Evolutionary conservation across 2,113 vertebrate species (phyloP), one percentile per base, ranked within the genome.

Genomic region (Sakesphorus luctuosus): DNA sequence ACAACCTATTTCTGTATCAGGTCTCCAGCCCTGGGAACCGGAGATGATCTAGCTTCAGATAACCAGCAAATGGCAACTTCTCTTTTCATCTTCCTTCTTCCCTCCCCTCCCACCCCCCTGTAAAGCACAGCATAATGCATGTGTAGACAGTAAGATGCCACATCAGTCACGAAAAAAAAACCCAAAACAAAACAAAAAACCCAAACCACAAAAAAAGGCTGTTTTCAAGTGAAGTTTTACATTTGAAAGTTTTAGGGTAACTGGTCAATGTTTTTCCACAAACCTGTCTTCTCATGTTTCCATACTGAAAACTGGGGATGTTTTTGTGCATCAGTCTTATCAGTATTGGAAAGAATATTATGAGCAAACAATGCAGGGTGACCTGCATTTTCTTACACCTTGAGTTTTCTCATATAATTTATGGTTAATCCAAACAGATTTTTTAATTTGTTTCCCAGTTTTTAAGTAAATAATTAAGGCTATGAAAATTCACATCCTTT

Each of bases 51-150:
- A 47, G 36, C 35, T 72, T 82, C 18, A 89, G 36, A 23, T 79
- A 53, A 91, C 53, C 19, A 77, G 23, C 49, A 63, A 87, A 52
- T 7, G 7, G 15, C 35, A 89, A 62, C 81, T 66, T 95, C 58
- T 59, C 49, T 81, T 87, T 82, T 85, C 11, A 65, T 35, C 36
- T 86, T 81, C 63, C 46, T 43, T 12, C 77, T 71, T 26, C 43
- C 4, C 11, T 21, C 3, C 7, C 10, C 15, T 13, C 7, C 36
- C 4, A 10, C 6, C 4, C 4, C 5, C 35, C 0, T n/a, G 0
- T 33, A 88, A 80, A 78, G 38, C 35, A 86, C 21, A 89, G 15
- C 26, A 52, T 19, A 75, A 58, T 56, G 9, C 21, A 71, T 6
- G 1, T 40, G 5, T 13, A 20, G 21, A 67, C 21, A 26, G 2